Evolutionary conservation across 2,888 invertebrate genomes (phyloP).

Genomic region (Eupithecia insigniata): DNA sequence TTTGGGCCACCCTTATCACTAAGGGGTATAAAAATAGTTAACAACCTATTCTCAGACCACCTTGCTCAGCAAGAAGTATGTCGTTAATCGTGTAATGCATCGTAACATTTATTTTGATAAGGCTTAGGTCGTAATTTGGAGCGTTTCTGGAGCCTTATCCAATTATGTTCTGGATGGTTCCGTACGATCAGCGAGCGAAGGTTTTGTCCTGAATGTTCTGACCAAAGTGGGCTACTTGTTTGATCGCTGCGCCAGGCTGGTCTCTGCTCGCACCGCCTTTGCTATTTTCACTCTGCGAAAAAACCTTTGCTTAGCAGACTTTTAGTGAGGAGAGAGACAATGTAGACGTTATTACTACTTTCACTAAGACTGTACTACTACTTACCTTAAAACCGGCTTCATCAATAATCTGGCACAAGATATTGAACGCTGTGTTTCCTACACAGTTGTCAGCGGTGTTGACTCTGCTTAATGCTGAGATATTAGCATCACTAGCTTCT

Average conservation of each 20-base stretch:
- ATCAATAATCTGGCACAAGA: constrained; percentile 52
- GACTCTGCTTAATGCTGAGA: not conserved
- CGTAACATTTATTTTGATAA: constrained; percentile 57
- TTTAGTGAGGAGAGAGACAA: not conserved
- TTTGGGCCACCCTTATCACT: no score
- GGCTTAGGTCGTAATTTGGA: constrained; percentile 60
- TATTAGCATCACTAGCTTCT: constrained; percentile 8
- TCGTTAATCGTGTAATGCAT: constrained; percentile 68
- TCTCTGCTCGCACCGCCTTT: constrained; percentile 25
- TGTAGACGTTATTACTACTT: not conserved
- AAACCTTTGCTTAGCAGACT: not conserved
- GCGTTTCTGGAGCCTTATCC: constrained; percentile 57
- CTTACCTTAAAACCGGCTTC: constrained; percentile 50
- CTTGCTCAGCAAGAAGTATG: constrained; percentile 57
- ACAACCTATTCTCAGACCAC: no score
- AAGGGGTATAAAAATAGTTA: no score
- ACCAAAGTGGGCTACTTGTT: constrained; percentile 70
- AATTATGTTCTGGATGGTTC: constrained; percentile 51
- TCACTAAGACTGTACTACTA: no score
- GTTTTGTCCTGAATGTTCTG: constrained; percentile 65
- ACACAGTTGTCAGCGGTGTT: constrained; percentile 41
- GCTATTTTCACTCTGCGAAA: constrained; percentile 20
- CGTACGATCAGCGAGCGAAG: constrained; percentile 65
- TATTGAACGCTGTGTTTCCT: constrained; percentile 40
- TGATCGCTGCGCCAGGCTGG: constrained; percentile 59